phyloP scores from a whole-genome alignment of 1,140 invertebrate genomes.

The Zaprionus gabonicus region DNA sequence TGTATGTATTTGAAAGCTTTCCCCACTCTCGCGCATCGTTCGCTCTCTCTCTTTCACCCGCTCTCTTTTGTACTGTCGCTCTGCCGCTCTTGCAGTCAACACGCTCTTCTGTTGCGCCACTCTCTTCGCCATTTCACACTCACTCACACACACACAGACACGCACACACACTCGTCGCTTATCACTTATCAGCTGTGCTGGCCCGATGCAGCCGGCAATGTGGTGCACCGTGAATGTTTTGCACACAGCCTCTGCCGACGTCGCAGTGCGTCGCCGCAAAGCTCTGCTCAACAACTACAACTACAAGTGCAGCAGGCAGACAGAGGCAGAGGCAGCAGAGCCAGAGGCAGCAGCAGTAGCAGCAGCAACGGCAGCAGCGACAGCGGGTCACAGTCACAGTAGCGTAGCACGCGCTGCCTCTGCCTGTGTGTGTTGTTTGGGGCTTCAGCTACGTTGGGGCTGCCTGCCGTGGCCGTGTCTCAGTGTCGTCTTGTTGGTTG shows the following conservation, averaged over 20 bases:
- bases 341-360: background rate
- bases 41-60: background rate
- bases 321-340: background rate
- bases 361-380: background rate
- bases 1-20: constrained; percentile 52
- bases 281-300: constrained; percentile 62
- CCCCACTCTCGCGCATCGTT: background rate
- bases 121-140: background rate
- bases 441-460: constrained; percentile 49
- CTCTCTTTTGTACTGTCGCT: constrained; percentile 10
- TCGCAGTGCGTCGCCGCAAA: constrained; percentile 53
- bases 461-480: constrained; percentile 54
- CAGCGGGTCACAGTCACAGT: constrained; percentile 5
- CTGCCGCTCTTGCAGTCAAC: constrained; percentile 18
- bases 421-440: constrained; percentile 58
- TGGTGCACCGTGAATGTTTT: constrained; percentile 35
- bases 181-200: constrained; percentile 78
- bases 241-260: constrained; percentile 45
- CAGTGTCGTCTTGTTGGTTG: constrained; percentile 80
- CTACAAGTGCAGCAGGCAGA: constrained; percentile 32
- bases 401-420: constrained; percentile 10
- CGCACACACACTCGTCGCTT: constrained; percentile 34
- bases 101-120: constrained; percentile 3
- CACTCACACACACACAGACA: background rate
- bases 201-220: constrained; percentile 55